Evolutionary conservation across 30 jellyfish, hydroid and myxozoan genomes (phyloP).

Genomic region (Aurelia sp.): DNA sequence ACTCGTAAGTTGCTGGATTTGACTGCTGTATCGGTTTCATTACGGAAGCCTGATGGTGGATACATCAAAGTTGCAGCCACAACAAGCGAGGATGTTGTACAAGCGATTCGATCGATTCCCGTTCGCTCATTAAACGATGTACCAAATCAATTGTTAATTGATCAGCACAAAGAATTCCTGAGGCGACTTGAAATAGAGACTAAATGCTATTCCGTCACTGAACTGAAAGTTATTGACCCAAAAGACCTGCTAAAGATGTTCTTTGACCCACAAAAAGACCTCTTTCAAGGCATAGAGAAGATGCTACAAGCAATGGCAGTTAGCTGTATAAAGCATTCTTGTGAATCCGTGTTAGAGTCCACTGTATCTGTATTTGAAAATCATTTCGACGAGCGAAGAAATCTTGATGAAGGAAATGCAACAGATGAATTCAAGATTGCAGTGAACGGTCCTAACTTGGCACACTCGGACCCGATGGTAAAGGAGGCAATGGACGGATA

Average conservation of each 20-base stretch:
- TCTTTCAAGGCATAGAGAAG: neutral
- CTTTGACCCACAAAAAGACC: neutral
- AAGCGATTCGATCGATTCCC: neutral
- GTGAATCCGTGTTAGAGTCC: conserved; percentile 20
- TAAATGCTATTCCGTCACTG: neutral
- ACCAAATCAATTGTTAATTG: neutral
- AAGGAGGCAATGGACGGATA: conserved; percentile 5
- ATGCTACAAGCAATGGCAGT: conserved; percentile 21
- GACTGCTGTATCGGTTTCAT: conserved; percentile 16
- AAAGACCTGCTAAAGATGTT: neutral
- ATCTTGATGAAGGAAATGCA: conserved; percentile 5
- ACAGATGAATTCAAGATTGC: neutral
- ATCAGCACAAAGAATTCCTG: neutral
- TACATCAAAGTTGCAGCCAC: conserved; percentile 18
- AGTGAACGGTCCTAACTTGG: conserved; percentile 1
- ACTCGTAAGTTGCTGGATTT: conserved; percentile 40
- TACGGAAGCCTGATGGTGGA: conserved; percentile 12
- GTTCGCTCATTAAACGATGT: conserved; percentile 3
- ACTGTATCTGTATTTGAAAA: neutral
- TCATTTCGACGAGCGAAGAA: conserved; percentile 1
- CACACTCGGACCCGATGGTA: conserved; percentile 1
- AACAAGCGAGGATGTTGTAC: neutral
- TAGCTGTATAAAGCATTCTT: conserved; percentile 1
- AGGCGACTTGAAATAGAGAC: neutral
- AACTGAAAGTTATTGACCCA: neutral